Evolutionary conservation across 1,140 invertebrate genomes (phyloP), one percentile per base, ranked within the genome.

Genomic region (Drosophila bocqueti): DNA sequence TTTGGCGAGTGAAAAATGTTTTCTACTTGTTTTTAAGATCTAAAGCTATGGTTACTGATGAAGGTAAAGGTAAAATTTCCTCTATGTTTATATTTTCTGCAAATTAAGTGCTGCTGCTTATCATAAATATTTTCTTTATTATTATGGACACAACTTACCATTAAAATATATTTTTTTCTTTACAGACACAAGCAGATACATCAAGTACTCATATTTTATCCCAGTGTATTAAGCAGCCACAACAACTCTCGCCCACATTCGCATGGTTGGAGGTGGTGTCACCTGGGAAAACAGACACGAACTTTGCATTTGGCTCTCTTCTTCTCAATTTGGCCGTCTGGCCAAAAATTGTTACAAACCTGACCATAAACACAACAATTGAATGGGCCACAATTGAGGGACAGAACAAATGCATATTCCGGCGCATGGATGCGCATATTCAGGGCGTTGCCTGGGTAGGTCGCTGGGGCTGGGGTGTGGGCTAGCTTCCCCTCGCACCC

Each of bases 321-420:
- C 66, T 73, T 60, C 69, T 73, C 69, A 73, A 73, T 73, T 73
- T 73, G 69, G 69, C 55, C 26, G 69, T 38, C 68, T 73, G 21
- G 67, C 67, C 69, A 73, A 73, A 66, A 66, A 72, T 47, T 36
- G 24, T 8, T 60, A 50, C 50, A 73, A 73, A 60, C 69, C 71
- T 73, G 69, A 43, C 69, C 67, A 73, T 73, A 73, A 73, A 73
- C 61, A 69, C 36, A 69, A 69, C 69, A 73, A 73, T 73, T 73
- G 67, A 73, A 73, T 61, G 38, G 54, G 45, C 46, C 36, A n/a
- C 45, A 11, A 46, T 36, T 73, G 69, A 73, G 26, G 69, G 69
- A 73, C 69, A 73, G 69, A 73, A 73, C 69, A 73, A 73, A 73
- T 73, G 55, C 68, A 73, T 73, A 73, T 72, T 60, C 52, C 66